Conservation (phyloP, 2,888 invertebrate species). For the Sialis lutaria region DNA sequence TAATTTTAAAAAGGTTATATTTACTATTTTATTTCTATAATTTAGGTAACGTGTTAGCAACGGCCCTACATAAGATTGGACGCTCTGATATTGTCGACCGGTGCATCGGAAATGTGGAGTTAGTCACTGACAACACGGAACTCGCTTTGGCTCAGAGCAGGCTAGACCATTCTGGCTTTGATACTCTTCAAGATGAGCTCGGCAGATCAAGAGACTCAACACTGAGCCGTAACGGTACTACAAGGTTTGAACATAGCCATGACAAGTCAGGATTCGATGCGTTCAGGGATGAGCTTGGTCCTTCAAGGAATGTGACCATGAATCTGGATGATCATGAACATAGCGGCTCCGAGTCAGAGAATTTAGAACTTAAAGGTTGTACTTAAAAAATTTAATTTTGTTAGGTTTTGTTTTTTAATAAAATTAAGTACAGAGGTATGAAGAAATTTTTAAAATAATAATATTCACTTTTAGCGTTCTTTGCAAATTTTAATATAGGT, state of each 20-base stretch:
- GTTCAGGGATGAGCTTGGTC: slow-evolving; percentile 52
- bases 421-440: no score
- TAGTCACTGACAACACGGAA: slow-evolving; percentile 61
- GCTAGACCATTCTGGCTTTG: slow-evolving; percentile 34
- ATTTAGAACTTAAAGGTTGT: neutral
- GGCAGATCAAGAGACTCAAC: slow-evolving; percentile 14
- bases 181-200: slow-evolving; percentile 31
- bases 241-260: slow-evolving; percentile 10
- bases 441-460: no score
- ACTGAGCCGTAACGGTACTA: neutral
- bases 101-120: slow-evolving; percentile 55
- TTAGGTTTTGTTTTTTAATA: no score
- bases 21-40: no score
- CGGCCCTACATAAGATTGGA: slow-evolving; percentile 58
- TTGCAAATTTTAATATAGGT: no score
- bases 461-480: no score
- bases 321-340: slow-evolving; percentile 1
- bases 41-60: slow-evolving; percentile 55
- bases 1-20: neutral
- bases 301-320: slow-evolving; percentile 55
- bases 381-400: neutral
- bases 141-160: slow-evolving; percentile 44
- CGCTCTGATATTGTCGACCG: slow-evolving; percentile 67
- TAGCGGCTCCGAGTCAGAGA: neutral
- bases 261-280: slow-evolving; percentile 46